Base-by-base conservation (phyloP, 1,140 invertebrate genomes). In the Sinonovacula constricta region DNA sequence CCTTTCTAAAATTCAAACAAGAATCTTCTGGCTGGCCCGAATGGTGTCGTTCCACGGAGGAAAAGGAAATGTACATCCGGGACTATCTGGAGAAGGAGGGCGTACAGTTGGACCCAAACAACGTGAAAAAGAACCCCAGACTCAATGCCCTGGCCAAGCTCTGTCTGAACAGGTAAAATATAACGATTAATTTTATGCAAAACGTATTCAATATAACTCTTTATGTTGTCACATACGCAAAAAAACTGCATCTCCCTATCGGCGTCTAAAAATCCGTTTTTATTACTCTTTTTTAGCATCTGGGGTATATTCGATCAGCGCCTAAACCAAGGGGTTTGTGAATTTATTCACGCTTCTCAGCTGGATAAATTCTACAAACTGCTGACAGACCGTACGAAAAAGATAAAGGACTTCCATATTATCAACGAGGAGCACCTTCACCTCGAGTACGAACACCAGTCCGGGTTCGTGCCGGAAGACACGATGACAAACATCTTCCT, bases 81-180 rank as follows among this genome's bases (percentile, higher is more conserved):
- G 2, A 36, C 24, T 65, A 45, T 24, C 33, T 65, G 5, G 5
- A 39, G 30, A 59, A 78, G 18, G 86, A 92, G 81, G 87, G 87
- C 26, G 72, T 92, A 33, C 26, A 62, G 26, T 65, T 92, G 15
- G 86, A 91, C 34, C 36, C 10, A 10, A 53, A 78, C 18, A 84
- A 86, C 56, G 90, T 91, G 49, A 63, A 31, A 28, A 80, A 85
- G 60, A 92, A 92, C 70, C 81, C 85, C 0, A 89, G 88, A n/a
- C 28, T 80, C 7, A 30, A 82, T 34, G 51, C 56, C 15, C 34
- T 86, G 24, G 67, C 81, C 5, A 86, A 86, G 65, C 33, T 87
- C 2, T 39, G 26, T 10, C 59, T 86, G 14, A 85, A 86, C 49
- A 63, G 49, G 24, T 59, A n/a, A n/a, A n/a, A n/a, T n/a, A n/a